Base-by-base conservation (phyloP, 2,888 invertebrate genomes). In the Ichneumoninae sp. region DNA sequence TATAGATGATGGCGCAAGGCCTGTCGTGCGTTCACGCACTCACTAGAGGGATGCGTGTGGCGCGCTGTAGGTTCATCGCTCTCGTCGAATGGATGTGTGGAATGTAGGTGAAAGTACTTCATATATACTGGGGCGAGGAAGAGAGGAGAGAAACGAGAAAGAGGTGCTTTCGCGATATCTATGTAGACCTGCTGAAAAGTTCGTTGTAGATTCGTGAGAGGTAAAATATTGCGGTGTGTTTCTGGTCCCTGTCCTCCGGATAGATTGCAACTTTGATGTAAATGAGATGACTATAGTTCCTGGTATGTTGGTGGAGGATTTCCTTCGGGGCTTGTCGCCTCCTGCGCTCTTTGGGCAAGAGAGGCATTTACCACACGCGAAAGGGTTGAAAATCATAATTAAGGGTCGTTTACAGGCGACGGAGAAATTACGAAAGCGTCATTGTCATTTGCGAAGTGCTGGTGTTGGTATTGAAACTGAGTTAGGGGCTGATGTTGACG, bases 91-190 rank as follows among this genome's bases (percentile, higher is more conserved):
- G 22, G 57, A 40, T 65, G 52, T 52, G 47, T 36, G 47, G 66
- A 84, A 84, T 84, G 74, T 82, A 82, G 78, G 81, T 84, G 82
- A 84, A 80, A 26, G 62, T 30, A 52, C 33, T 66, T 22, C 65
- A 52, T 79, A 22, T 69, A 16, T 22, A n/a, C 47, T 19, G 36
- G 54, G 52, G 68, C 10, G 47, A 26, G 16, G n/a, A 47, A 30
- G 62, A 33, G 7, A 62, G 19, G 52, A 19, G 36, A 30, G 52
- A 54, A 10, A 1, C 26, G 8, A 13, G 22, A 57, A 22, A 13
- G 22, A 10, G 54, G 22, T 22, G 19, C 54, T 47, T 69, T 47
- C 44, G 10, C 47, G 26, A 22, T 68, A 10, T 4, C 16, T 33
- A 33, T 8, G 62, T 30, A n/a, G 62, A 62, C 30, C 30, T 3